These are phyloP conservation scores for Scelioninae gen. 1 DNA, from an alignment of 2,888 invertebrate genomes.

Conservation along the genomic window DNA sequence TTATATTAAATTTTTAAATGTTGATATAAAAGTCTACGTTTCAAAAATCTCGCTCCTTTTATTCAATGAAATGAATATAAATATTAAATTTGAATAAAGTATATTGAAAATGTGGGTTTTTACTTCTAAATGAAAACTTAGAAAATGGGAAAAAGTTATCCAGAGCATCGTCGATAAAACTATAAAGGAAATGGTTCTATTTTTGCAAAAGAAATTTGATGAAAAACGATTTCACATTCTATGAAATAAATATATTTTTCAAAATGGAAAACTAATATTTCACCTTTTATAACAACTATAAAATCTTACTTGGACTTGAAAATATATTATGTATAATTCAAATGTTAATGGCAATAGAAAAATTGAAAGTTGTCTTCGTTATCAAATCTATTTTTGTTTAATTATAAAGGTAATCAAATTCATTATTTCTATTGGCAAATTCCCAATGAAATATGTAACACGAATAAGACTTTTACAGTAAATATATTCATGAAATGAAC, in stretches of 20 bases:
- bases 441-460: not conserved
- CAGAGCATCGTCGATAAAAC: not conserved
- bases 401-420: no score
- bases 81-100: not conserved
- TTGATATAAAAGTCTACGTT: not conserved
- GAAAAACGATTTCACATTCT: not conserved
- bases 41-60: not conserved
- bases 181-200: not conserved
- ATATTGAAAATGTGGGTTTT: not conserved
- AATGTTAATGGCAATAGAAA: no score
- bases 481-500: slow-evolving; percentile 2
- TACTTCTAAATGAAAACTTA: not conserved
- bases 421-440: not conserved
- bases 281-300: not conserved
- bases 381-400: no score
- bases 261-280: not conserved
- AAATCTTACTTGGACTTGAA: no score
- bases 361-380: no score
- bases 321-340: no score
- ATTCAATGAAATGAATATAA: not conserved
- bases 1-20: not conserved
- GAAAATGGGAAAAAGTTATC: not conserved
- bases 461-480: not conserved
- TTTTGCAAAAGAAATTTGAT: not conserved
- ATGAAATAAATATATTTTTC: not conserved